Base-by-base conservation (phyloP, 2,797 vertebrate genomes). In the Leuciscus waleckii region DNA sequence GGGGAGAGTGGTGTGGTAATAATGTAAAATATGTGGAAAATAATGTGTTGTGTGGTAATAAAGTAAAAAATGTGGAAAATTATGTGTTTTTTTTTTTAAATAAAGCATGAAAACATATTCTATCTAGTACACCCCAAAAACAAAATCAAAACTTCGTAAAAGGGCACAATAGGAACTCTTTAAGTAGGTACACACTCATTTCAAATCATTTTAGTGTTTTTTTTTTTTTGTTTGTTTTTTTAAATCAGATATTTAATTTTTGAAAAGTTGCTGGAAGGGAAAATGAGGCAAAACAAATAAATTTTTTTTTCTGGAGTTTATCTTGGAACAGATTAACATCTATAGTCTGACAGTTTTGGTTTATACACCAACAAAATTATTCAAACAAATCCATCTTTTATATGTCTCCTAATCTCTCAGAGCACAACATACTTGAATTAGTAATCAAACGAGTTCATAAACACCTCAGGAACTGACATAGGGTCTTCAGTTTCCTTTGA, bases 381-480 rank as follows among this genome's bases (percentile, higher is more conserved):
- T 76, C 32, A 76, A 76, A 56, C 49, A 69, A 41, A 32, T 29
- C 14, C 29, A 32, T 5, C 16, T 82, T 43, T 56, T 70, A 63
- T 49, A 85, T 5, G 8, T 49, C 9, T n/a, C 14, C 68, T 63
- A 39, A 65, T 79, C 63, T 71, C 32, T 17, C 39, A 35, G 26
- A 51, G n/a, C 11, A 63, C 65, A 21, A 39, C 19, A 39, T 43
- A 51, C 68, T 26, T 65, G 29, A 65, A 65, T 65, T 7, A 65
- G 61, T 79, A 78, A 68, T 61, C 54, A 78, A 43, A 41, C 6
- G 4, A 41, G 19, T 41, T 41, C 76, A 78, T 78, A 49, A 4
- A 49, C 46, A 78, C 1, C 17, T 51, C 46, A 71, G 39, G 26
- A 63, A 35, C 54, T 74, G 26, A 26, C 58, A 74, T 17, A 1